Conservation (phyloP, 2,797 vertebrate genomes). For the Momotus momota region DNA sequence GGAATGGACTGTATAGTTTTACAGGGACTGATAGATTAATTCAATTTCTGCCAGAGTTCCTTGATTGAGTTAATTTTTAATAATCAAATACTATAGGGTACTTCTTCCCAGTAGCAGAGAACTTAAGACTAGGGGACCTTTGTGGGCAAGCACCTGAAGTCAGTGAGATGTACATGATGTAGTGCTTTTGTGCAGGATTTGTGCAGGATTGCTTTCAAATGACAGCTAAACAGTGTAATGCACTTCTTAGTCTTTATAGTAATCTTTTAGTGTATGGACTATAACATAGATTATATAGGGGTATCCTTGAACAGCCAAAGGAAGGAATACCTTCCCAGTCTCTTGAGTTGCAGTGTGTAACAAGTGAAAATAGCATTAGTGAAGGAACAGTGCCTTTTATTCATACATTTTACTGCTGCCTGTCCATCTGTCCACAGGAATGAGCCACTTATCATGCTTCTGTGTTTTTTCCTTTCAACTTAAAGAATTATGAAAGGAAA, state of each 20-base stretch:
- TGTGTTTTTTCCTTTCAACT: constrained; percentile 72
- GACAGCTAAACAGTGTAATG: not conserved
- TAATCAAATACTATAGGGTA: constrained; percentile 45
- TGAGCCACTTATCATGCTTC: constrained; percentile 78
- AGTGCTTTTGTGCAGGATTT: not conserved
- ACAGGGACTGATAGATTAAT: not conserved
- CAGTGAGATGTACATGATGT: not conserved
- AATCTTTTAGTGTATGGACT: constrained; percentile 5
- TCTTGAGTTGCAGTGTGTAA: constrained; percentile 38
- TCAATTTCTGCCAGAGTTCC: constrained; percentile 33
- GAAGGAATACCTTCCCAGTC: not conserved
- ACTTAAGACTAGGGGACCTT: constrained; percentile 39
- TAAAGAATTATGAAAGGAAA: constrained; percentile 82
- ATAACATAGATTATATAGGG: not conserved
- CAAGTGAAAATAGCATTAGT: constrained; percentile 71
- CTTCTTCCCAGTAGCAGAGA: constrained; percentile 28
- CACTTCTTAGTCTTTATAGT: not conserved
- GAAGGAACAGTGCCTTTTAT: constrained; percentile 72
- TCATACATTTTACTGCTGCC: constrained; percentile 43
- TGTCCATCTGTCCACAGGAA: constrained; percentile 81
- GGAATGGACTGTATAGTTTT: not conserved
- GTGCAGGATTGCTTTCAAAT: constrained; percentile 38
- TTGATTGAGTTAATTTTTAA: constrained; percentile 31
- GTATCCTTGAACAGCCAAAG: not conserved
- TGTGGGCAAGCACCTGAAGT: not conserved